Percentiles rank a stretch among this genome's conserved stretches.
These are phyloP conservation scores for Micromys minutus DNA, from an alignment of 2,113 vertebrate genomes.

Conservation along the genomic window DNA sequence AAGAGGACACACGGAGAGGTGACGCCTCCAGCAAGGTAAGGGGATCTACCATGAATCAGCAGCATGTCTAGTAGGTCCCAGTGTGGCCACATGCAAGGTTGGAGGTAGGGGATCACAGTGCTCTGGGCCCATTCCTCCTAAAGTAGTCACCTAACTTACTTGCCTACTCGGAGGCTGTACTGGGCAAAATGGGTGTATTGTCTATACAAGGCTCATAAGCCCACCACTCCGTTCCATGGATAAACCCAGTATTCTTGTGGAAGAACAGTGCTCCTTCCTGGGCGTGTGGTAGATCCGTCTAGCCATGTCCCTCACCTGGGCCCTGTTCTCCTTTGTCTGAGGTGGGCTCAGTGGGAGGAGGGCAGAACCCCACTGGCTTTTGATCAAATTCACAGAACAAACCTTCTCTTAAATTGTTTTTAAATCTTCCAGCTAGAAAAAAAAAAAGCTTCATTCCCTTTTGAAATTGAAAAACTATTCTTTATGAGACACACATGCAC, in stretches of 20 bases:
- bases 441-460: conserved; percentile 1
- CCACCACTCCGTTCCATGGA: neutral
- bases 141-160: too few relatives aligned
- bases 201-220: neutral
- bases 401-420: neutral
- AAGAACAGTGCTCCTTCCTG: neutral
- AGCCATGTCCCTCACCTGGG: neutral
- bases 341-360: neutral
- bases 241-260: neutral
- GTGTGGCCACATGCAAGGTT: neutral
- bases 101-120: neutral
- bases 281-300: too few relatives aligned
- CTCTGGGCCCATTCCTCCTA: neutral
- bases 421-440: neutral
- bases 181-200: too few relatives aligned
- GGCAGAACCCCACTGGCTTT: neutral
- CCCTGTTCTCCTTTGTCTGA: neutral
- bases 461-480: neutral
- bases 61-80: neutral
- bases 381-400: neutral
- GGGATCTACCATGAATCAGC: neutral
- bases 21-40: neutral
- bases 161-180: neutral
- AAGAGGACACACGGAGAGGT: too few relatives aligned
- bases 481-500: neutral